phyloP scores from a whole-genome alignment of 2,113 vertebrate species.

The Callipepla squamata region DNA sequence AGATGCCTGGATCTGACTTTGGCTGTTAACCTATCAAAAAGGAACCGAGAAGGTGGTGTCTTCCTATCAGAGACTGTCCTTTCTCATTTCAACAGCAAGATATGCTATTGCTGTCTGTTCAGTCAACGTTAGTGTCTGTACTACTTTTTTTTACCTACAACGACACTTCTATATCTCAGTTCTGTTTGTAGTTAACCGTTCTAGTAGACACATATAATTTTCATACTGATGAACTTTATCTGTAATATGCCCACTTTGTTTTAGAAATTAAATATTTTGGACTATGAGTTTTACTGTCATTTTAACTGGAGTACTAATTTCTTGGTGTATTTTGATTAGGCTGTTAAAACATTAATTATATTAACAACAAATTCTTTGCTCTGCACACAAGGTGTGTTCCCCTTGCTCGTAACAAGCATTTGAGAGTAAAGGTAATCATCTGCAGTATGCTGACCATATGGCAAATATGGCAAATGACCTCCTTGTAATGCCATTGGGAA shows the following conservation, averaged over 20 bases:
- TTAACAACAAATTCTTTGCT: neutral
- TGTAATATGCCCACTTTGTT: neutral
- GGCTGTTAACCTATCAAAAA: neutral
- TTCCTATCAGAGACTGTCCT: neutral
- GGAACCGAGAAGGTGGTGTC: neutral
- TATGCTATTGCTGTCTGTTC: fast-evolving
- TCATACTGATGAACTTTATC: neutral
- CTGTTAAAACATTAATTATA: neutral
- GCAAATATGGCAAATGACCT: constrained; percentile 32
- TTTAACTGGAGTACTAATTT: neutral
- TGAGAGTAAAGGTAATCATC: constrained; percentile 23
- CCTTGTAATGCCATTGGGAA: constrained; percentile 31
- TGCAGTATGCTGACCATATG: constrained; percentile 25
- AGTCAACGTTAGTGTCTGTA: fast-evolving
- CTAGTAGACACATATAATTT: neutral
- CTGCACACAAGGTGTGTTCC: neutral
- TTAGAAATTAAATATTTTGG: neutral
- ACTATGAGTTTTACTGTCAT: neutral
- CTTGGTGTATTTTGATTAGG: neutral
- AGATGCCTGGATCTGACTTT: constrained; percentile 18
- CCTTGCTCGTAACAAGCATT: neutral
- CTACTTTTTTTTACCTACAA: neutral
- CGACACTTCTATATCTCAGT: neutral
- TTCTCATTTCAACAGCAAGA: neutral
- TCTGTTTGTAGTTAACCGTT: neutral